These are phyloP conservation scores for Hyphantria cunea DNA, from an alignment of 1,140 invertebrate genomes.

Conservation along the genomic window DNA sequence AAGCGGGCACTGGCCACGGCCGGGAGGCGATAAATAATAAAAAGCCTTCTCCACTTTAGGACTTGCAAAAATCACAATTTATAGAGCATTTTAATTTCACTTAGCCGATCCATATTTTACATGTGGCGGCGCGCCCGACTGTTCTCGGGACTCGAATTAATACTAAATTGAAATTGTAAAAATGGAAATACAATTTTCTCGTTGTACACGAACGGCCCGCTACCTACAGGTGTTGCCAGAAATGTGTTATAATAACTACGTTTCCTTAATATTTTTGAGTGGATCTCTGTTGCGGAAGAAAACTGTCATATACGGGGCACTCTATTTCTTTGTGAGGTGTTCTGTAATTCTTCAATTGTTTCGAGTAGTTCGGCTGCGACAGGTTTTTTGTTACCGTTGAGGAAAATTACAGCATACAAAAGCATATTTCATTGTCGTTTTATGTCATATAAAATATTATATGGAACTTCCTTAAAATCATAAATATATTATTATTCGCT, in stretches of 20 bases:
- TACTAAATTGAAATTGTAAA: constrained; percentile 82
- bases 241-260: constrained; percentile 70
- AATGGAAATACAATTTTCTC: constrained; percentile 82
- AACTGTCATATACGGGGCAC: constrained; percentile 11
- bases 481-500: no score
- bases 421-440: no score
- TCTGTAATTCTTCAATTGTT: constrained; percentile 21
- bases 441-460: no score
- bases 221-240: constrained; percentile 65
- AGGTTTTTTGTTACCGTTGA: no score
- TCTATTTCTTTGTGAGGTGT: constrained; percentile 14
- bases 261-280: constrained; percentile 49
- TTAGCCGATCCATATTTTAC: constrained; percentile 82
- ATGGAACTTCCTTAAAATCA: no score
- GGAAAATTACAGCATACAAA: no score
- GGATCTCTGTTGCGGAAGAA: constrained; percentile 10
- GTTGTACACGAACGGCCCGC: constrained; percentile 57
- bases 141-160: constrained; percentile 75
- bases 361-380: constrained; percentile 2
- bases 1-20: constrained; percentile 66
- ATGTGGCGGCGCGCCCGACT: constrained; percentile 75
- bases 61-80: constrained; percentile 82
- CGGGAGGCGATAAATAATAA: constrained; percentile 78
- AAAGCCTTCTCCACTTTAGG: constrained; percentile 81
- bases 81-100: constrained; percentile 82